Conservation (phyloP, 2,888 invertebrate species). For the Caenorhabditis sinica region DNA sequence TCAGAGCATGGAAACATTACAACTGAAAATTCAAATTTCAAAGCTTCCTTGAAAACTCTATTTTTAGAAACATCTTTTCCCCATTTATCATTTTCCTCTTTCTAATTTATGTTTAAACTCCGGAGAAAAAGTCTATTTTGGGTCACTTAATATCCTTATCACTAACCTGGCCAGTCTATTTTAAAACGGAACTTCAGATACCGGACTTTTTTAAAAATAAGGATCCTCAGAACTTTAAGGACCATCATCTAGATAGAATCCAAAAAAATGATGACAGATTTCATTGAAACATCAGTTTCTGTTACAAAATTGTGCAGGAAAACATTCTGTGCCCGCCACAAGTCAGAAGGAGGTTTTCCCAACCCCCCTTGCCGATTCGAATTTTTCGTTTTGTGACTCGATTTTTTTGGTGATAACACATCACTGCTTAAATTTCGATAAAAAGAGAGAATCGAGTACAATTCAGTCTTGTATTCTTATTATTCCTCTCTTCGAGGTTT, state of each 20-base stretch:
- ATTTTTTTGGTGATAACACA: constrained; percentile 27
- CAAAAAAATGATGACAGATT: no score
- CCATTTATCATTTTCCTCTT: constrained; percentile 16
- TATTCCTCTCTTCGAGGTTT: neutral
- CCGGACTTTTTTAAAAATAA: neutral
- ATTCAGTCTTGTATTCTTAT: constrained; percentile 24
- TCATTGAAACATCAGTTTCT: constrained; percentile 45
- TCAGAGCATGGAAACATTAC: no score
- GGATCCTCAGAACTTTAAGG: neutral
- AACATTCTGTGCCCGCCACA: constrained; percentile 24
- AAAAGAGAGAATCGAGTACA: constrained; percentile 26
- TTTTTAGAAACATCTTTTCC: constrained; percentile 7
- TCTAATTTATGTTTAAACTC: neutral
- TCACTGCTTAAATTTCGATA: constrained; percentile 44
- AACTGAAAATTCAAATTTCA: neutral
- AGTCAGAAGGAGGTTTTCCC: constrained; percentile 44
- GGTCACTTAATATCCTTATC: constrained; percentile 18
- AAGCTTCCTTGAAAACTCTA: neutral
- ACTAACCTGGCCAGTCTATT: neutral
- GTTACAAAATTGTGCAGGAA: neutral
- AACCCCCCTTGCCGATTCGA: neutral
- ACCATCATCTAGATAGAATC: neutral
- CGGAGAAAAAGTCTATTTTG: constrained; percentile 12
- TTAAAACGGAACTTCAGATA: neutral
- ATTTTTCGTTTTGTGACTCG: constrained; percentile 15